Percentiles rank a stretch among this genome's conserved stretches.
Conservation (phyloP, 2,113 vertebrate genomes). For the Mustela nigripes region DNA sequence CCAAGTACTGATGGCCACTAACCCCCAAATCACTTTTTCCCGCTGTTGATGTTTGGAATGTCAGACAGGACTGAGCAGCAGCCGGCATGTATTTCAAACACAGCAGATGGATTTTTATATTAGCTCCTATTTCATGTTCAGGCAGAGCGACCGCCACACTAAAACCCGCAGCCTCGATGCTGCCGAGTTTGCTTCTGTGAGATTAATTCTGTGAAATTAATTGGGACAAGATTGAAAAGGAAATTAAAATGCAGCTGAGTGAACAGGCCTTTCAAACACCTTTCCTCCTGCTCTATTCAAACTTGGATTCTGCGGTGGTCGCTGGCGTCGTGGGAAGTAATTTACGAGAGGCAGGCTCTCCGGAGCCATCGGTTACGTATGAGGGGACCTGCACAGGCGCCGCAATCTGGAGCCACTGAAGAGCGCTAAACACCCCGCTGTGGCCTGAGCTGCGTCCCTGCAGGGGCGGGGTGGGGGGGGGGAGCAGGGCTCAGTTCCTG, state of each 20-base stretch:
- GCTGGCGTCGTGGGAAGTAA: slow-evolving; percentile 77
- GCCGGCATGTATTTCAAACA: slow-evolving; percentile 84
- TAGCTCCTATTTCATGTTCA: slow-evolving; percentile 88
- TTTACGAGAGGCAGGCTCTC: slow-evolving; percentile 82
- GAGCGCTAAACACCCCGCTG: slow-evolving; percentile 75
- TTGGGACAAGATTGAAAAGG: slow-evolving; percentile 96
- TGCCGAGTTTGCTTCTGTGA: slow-evolving; percentile 86
- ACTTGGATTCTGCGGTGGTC: slow-evolving; percentile 75
- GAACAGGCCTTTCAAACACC: slow-evolving; percentile 89
- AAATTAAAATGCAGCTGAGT: slow-evolving; percentile 92
- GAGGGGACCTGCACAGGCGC: slow-evolving; percentile 75
- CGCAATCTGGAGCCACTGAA: slow-evolving; percentile 84
- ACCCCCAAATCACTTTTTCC: slow-evolving; percentile 82
- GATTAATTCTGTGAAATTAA: slow-evolving; percentile 96
- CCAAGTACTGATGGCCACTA: slow-evolving; percentile 65
- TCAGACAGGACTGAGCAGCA: slow-evolving; percentile 85
- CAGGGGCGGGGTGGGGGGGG: neutral
- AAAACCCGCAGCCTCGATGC: slow-evolving; percentile 81
- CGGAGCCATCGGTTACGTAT: slow-evolving; percentile 83
- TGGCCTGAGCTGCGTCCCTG: slow-evolving; percentile 68
- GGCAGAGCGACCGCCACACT: slow-evolving; percentile 84
- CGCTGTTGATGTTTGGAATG: slow-evolving; percentile 82
- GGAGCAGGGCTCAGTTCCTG: neutral
- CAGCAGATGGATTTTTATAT: slow-evolving; percentile 92
- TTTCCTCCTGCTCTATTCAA: slow-evolving; percentile 75